Evolutionary conservation across 2,797 vertebrate genomes (phyloP).

Genomic region (Pangasius mekongensis): DNA sequence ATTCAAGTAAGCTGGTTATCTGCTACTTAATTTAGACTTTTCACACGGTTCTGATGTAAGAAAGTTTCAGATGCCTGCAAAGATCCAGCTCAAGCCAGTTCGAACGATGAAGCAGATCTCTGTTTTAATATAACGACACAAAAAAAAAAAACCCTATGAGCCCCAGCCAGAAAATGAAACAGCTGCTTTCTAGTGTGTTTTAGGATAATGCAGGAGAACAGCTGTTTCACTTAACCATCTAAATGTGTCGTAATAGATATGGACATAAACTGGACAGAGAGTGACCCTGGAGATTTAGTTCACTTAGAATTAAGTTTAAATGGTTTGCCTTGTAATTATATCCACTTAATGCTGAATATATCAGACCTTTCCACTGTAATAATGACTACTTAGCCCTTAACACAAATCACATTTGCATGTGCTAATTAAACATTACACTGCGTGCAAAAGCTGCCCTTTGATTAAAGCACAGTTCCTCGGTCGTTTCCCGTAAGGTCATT

Average conservation of each 20-base stretch:
- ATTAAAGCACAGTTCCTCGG: slow-evolving; percentile 42
- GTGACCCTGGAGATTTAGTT: slow-evolving; percentile 2
- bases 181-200: not conserved
- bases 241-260: not conserved
- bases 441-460: slow-evolving; percentile 19
- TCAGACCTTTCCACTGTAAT: slow-evolving; percentile 32
- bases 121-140: not conserved
- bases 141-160: not conserved
- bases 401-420: slow-evolving; percentile 50
- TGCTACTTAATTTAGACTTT: not conserved
- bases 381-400: slow-evolving; percentile 48
- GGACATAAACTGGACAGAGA: not conserved
- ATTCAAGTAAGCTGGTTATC: not conserved
- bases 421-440: slow-evolving; percentile 59
- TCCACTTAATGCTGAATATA: not conserved
- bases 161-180: not conserved
- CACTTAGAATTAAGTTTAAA: not conserved
- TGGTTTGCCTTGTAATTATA: not conserved
- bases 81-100: not conserved
- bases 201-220: not conserved
- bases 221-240: not conserved
- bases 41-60: not conserved
- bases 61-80: not conserved
- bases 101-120: not conserved
- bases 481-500: slow-evolving; percentile 41